These are phyloP conservation scores for Onychomys leucogaster DNA, from an alignment of 2,797 vertebrate genomes.

Conservation along the genomic window DNA sequence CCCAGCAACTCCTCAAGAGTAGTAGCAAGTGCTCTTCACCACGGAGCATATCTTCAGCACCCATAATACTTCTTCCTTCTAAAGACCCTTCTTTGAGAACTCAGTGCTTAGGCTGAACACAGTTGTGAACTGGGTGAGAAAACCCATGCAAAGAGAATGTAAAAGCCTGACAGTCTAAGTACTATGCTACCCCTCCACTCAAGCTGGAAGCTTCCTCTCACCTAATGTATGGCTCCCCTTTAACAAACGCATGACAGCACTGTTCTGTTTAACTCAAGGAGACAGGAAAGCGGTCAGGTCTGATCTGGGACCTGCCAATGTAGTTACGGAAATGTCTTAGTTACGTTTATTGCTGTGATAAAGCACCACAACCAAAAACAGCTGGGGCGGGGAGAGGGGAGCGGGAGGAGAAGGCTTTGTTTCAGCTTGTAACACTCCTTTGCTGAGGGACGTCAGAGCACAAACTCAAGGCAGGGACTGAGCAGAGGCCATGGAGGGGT, in stretches of 20 bases:
- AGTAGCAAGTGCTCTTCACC: neutral
- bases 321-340: neutral
- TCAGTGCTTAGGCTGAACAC: neutral
- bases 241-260: neutral
- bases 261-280: neutral
- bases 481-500: neutral
- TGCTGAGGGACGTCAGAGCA: neutral
- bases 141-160: neutral
- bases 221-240: neutral
- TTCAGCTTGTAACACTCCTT: neutral
- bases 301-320: neutral
- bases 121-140: neutral
- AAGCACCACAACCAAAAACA: neutral
- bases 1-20: neutral
- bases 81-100: slow-evolving; percentile 29
- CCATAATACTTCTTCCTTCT: slow-evolving; percentile 1
- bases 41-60: neutral
- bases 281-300: neutral
- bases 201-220: neutral
- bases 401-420: neutral
- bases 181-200: neutral
- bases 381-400: neutral
- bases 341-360: neutral
- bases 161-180: neutral
- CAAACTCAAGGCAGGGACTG: no score